Evolutionary conservation across 2,113 vertebrate species (phyloP), one percentile per base, ranked within the genome.

Genomic region (Pogona vitticeps): DNA sequence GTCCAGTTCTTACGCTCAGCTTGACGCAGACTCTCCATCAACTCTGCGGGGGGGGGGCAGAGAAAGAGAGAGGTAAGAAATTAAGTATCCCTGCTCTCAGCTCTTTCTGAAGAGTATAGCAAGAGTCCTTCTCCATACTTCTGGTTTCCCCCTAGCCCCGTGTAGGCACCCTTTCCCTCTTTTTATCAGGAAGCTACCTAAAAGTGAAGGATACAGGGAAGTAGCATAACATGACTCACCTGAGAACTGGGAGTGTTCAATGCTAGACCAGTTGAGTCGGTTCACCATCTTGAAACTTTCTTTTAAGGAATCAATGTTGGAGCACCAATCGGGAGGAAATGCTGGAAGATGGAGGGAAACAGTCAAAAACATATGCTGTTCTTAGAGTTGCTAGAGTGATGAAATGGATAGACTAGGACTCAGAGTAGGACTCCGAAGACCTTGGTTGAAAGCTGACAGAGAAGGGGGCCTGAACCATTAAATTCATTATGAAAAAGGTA

Each of bases 231-330:
- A 46, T 18, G 18, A 96, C 97, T 93, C 70, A 99, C 98, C 98
- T 96, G 98, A 98, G 93, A 99, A 97, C 76, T 97, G 96, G 76
- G 97, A 97, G 92, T 99, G 97, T 91, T 99, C 98, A 76, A 99
- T 98, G 95, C 97, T 98, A 72, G 98, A 97, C 98, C 98, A 99
- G 94, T 99, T 98, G 91, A 99, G 97, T 90, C 94, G 97, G 93
- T 97, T 98, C 89, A 98, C 98, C 88, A 99, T 98, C 94, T 98
- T 98, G 96, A 99, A 98, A 91, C 98, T 99, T 95, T 99, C 98
- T 95, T 98, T 99, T 92, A 99, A 94, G 88, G 98, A 98, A 94
- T 98, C 98, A 1, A 98, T 97, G 88, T 93, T 98, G 90, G 97
- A 98, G 97, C 98, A 98, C 98, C 98, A 99, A 93, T 98, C 98